Evolutionary conservation across 2,888 invertebrate genomes (phyloP).

Genomic region (Drosophila nigricruria): DNA sequence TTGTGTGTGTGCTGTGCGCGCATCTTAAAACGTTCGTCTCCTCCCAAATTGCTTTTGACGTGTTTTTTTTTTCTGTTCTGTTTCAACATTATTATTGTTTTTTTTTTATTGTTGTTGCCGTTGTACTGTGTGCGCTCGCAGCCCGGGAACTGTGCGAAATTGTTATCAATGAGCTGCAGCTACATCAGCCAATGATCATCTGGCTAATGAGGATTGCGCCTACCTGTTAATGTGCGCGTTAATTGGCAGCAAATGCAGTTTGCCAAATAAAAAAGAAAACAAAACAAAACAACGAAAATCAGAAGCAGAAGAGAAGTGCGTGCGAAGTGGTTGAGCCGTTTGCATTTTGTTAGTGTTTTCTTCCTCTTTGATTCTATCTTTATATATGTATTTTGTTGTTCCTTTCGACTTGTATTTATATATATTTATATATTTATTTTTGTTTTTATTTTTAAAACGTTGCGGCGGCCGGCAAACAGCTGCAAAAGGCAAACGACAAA

Average conservation of each 20-base stretch:
- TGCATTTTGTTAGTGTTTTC: slow-evolving; percentile 45
- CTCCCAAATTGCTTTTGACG: slow-evolving; percentile 32
- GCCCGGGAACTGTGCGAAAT: slow-evolving; percentile 26
- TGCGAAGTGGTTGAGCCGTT: slow-evolving; percentile 36
- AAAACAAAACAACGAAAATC: slow-evolving; percentile 2
- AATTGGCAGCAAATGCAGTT: slow-evolving; percentile 53
- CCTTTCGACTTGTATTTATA: slow-evolving; percentile 20
- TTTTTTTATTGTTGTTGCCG: slow-evolving; percentile 6
- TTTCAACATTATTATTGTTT: slow-evolving; percentile 10
- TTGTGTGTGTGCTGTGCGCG: slow-evolving; percentile 48
- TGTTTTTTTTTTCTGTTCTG: slow-evolving; percentile 36
- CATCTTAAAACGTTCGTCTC: slow-evolving; percentile 13
- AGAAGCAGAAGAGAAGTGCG: slow-evolving; percentile 29
- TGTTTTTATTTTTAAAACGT: slow-evolving; percentile 61
- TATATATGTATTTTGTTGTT: slow-evolving; percentile 31
- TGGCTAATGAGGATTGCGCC: slow-evolving; percentile 28
- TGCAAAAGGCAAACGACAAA: slow-evolving; percentile 49
- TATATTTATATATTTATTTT: slow-evolving; percentile 41
- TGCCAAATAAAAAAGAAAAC: slow-evolving; percentile 10
- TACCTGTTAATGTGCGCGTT: slow-evolving; percentile 36
- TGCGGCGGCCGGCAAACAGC: slow-evolving; percentile 56
- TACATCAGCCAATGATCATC: slow-evolving; percentile 10
- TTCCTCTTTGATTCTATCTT: slow-evolving; percentile 21
- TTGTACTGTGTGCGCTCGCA: slow-evolving; percentile 12
- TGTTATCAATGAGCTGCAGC: slow-evolving; percentile 41